phyloP scores from a whole-genome alignment of 2,888 invertebrate species.

The Philereme transversata region DNA sequence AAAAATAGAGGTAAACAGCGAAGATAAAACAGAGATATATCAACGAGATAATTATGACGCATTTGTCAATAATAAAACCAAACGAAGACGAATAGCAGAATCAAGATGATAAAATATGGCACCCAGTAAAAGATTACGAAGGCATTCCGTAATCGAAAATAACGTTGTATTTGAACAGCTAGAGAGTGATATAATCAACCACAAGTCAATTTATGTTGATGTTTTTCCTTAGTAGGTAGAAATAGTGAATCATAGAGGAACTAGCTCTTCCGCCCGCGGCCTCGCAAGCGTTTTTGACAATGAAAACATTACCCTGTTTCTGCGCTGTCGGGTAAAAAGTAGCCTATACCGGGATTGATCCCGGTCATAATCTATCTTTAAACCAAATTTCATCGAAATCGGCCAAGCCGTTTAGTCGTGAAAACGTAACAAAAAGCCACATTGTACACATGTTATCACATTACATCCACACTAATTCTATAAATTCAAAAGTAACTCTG shows the following conservation, averaged over 20 bases:
- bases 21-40: slow-evolving; percentile 11
- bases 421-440: too few species aligned
- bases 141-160: slow-evolving; percentile 28
- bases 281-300: too few species aligned
- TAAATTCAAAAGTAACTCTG: too few species aligned
- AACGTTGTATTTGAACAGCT: slow-evolving; percentile 29
- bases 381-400: too few species aligned
- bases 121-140: slow-evolving; percentile 23
- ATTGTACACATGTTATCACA: too few species aligned
- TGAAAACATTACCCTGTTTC: too few species aligned
- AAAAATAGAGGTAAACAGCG: slow-evolving; percentile 1
- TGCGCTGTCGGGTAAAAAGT: too few species aligned
- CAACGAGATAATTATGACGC: slow-evolving; percentile 25
- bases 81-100: slow-evolving; percentile 28
- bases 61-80: slow-evolving; percentile 34
- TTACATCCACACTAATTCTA: too few species aligned
- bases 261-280: too few species aligned
- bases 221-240: slow-evolving; percentile 2
- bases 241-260: slow-evolving; percentile 8
- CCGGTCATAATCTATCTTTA: too few species aligned
- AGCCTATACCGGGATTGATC: too few species aligned
- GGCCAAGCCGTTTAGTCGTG: too few species aligned
- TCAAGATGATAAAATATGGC: slow-evolving; percentile 23
- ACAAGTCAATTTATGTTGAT: slow-evolving; percentile 14
- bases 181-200: slow-evolving; percentile 31